phyloP scores from a whole-genome alignment of 2,888 invertebrate genomes.

The Acronicta psi region DNA sequence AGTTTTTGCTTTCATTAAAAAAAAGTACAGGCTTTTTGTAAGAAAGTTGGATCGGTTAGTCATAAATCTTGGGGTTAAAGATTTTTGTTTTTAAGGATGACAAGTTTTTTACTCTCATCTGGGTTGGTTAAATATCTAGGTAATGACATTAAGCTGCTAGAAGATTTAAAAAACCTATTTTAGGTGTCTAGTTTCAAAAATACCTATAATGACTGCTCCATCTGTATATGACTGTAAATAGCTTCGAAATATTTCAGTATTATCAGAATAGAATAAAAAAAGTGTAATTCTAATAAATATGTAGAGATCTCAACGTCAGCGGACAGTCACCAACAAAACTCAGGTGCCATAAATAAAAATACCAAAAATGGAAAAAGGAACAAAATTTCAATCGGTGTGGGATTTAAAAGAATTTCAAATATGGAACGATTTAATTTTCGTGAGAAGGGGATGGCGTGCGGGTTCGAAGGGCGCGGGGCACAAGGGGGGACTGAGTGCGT shows the following conservation, averaged over 20 bases:
- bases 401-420: constrained; percentile 73
- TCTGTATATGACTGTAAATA: not conserved
- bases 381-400: constrained; percentile 65
- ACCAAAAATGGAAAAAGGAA: constrained; percentile 59
- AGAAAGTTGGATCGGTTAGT: constrained; percentile 49
- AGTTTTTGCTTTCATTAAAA: constrained; percentile 58
- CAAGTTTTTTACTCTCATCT: constrained; percentile 7
- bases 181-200: not conserved
- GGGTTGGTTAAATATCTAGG: constrained; percentile 10
- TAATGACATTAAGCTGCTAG: not conserved
- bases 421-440: constrained; percentile 80
- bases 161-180: not conserved
- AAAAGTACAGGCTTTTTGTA: constrained; percentile 42
- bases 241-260: constrained; percentile 8
- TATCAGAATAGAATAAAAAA: not conserved
- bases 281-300: constrained; percentile 18
- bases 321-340: constrained; percentile 51
- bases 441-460: constrained; percentile 63
- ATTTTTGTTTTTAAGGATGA: constrained; percentile 24
- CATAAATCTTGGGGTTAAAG: constrained; percentile 46
- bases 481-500: constrained; percentile 61
- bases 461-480: constrained; percentile 50
- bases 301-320: constrained; percentile 31
- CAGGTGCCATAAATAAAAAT: constrained; percentile 53
- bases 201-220: not conserved